phyloP scores from a whole-genome alignment of 2,797 vertebrate genomes.

The Smutsia gigantea region DNA sequence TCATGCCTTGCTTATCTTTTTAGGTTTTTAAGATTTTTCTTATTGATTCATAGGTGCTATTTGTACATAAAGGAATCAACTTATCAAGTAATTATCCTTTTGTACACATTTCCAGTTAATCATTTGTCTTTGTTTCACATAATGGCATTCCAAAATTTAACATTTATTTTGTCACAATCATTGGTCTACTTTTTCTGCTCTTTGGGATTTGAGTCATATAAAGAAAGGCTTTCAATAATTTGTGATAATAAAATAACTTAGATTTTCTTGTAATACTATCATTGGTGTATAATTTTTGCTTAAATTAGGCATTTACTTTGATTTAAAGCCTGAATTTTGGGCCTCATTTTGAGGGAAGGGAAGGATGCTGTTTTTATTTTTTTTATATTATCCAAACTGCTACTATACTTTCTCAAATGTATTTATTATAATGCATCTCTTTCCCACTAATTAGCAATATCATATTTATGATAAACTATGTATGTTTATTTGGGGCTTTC shows the following conservation, averaged over 20 bases:
- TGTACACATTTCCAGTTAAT: neutral
- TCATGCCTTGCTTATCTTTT: neutral
- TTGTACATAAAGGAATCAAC: neutral
- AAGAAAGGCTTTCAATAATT: neutral
- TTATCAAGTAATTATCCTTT: neutral
- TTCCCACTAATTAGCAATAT: neutral
- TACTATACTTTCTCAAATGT: neutral
- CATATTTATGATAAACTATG: neutral
- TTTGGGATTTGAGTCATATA: neutral
- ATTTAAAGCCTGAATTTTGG: neutral
- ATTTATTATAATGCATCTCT: neutral
- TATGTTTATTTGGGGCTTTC: neutral
- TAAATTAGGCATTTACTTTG: neutral
- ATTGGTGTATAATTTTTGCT: neutral
- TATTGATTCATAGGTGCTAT: neutral
- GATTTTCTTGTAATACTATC: neutral
- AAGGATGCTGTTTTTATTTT: neutral
- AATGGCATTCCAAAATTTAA: neutral
- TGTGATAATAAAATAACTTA: neutral
- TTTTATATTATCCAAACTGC: neutral
- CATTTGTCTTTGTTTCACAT: neutral
- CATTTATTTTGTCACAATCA: neutral
- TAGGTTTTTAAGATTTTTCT: neutral
- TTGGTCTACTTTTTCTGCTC: neutral
- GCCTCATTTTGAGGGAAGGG: neutral